Evolutionary conservation across 2,888 invertebrate genomes (phyloP).

Genomic region (Polydesmus complanatus): DNA sequence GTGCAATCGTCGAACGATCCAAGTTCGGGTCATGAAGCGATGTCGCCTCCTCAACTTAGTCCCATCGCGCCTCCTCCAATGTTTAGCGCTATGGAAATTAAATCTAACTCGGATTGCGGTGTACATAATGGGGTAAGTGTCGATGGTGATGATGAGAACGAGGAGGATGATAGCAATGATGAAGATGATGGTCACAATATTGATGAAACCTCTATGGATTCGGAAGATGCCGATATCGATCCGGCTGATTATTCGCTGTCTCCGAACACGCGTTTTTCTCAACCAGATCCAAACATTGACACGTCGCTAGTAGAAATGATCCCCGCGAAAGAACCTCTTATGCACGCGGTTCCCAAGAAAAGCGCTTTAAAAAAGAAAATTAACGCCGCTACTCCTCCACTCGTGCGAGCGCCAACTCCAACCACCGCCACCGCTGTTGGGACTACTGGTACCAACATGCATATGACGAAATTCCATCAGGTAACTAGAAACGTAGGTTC

Average conservation of each 20-base stretch:
- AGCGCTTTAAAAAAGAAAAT: constrained; percentile 63
- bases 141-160: constrained; percentile 32
- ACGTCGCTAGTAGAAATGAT: constrained; percentile 78
- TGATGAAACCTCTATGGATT: not conserved
- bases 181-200: not conserved
- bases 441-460: not conserved
- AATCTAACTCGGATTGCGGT: not conserved
- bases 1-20: not conserved
- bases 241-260: constrained; percentile 2
- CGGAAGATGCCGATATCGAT: constrained; percentile 8
- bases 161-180: constrained; percentile 35
- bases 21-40: constrained; percentile 8
- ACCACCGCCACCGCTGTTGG: not conserved
- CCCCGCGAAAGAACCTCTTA: constrained; percentile 80
- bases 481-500: not conserved
- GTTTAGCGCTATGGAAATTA: constrained; percentile 51
- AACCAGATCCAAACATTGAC: constrained; percentile 36
- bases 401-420: not conserved
- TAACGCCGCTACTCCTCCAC: constrained; percentile 10
- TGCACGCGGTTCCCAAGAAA: constrained; percentile 80
- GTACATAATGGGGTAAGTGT: not conserved
- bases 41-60: constrained; percentile 38
- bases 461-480: not conserved
- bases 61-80: constrained; percentile 88
- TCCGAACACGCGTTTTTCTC: constrained; percentile 6